phyloP scores from a whole-genome alignment of 2,113 vertebrate species.

The Ctenodactylus gundi region DNA sequence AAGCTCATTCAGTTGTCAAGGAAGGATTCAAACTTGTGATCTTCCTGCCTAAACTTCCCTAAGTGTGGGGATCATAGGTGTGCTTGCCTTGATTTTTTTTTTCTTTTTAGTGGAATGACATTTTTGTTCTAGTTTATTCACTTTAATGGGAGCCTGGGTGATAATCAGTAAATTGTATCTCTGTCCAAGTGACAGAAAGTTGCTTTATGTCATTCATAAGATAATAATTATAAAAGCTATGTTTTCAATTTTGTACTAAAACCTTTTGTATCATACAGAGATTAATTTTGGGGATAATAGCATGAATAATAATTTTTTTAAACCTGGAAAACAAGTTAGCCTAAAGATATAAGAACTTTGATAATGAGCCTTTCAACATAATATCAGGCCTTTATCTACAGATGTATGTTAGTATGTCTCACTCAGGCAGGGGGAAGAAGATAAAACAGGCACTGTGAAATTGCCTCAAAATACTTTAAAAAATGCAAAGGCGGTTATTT shows the following conservation, averaged over 20 bases:
- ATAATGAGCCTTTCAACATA: neutral
- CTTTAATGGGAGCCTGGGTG: conserved; percentile 15
- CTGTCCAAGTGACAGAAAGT: neutral
- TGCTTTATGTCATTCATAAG: conserved; percentile 21
- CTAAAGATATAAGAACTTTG: conserved; percentile 14
- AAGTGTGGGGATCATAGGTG: neutral
- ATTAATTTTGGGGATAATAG: conserved; percentile 35
- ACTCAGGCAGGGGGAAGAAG: neutral
- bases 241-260: conserved; percentile 29
- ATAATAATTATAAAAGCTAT: conserved; percentile 28
- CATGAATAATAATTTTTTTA: neutral
- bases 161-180: conserved; percentile 31
- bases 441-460: conserved; percentile 40
- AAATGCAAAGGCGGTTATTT: neutral
- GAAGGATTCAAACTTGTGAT: neutral
- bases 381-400: neutral
- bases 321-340: conserved; percentile 31
- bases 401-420: conserved; percentile 10
- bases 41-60: neutral
- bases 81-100: neutral
- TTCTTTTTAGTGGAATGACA: neutral
- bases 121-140: conserved; percentile 21
- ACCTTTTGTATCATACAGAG: neutral
- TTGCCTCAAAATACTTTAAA: conserved; percentile 30
- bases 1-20: neutral